These are phyloP conservation scores for Caenorhabditis plicata DNA, from an alignment of 2,888 invertebrate genomes.

Conservation along the genomic window DNA sequence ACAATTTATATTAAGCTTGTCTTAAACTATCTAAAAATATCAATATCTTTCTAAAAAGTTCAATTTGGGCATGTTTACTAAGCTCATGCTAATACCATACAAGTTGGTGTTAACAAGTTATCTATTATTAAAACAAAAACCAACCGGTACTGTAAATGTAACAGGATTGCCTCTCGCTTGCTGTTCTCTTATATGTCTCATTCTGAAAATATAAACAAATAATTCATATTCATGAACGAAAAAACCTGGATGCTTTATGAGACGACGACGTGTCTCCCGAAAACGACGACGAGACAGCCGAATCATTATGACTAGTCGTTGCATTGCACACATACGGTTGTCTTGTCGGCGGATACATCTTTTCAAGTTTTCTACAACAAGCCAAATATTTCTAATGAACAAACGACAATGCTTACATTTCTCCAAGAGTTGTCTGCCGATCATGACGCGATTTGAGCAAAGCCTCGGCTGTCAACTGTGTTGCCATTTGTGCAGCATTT, in stretches of 20 bases:
- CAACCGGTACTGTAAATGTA: constrained; percentile 40
- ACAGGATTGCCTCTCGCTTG: constrained; percentile 38
- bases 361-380: constrained; percentile 48
- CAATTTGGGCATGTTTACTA: no score
- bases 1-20: no score
- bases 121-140: constrained; percentile 1
- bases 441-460: constrained; percentile 49
- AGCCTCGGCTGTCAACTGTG: constrained; percentile 46
- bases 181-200: constrained; percentile 40
- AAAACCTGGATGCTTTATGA: constrained; percentile 1
- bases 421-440: constrained; percentile 31
- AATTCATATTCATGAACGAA: background rate
- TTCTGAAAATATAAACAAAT: constrained; percentile 6
- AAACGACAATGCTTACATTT: constrained; percentile 16
- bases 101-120: no score
- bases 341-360: constrained; percentile 44
- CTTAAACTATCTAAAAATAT: no score
- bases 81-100: no score
- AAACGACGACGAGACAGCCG: constrained; percentile 58
- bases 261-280: constrained; percentile 41
- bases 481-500: constrained; percentile 13
- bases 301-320: constrained; percentile 58
- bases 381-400: background rate
- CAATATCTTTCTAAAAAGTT: no score
- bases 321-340: constrained; percentile 57